These are phyloP conservation scores for Acromyrmex echinatior DNA, from an alignment of 1,140 invertebrate genomes.

Conservation along the genomic window DNA sequence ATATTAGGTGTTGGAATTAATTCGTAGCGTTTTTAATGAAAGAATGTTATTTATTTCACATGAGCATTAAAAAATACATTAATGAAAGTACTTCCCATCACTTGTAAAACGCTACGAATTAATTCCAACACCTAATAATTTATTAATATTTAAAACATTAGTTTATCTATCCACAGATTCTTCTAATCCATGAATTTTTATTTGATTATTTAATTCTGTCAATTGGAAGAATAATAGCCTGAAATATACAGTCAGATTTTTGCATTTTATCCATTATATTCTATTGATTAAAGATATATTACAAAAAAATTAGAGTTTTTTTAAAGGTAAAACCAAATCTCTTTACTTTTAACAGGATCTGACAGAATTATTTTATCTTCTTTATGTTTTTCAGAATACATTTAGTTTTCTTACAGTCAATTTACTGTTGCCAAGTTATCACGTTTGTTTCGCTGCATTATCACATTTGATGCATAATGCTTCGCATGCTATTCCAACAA, in stretches of 20 bases:
- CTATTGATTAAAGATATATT: neutral
- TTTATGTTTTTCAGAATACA: neutral
- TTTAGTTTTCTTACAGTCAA: neutral
- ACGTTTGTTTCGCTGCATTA: conserved; percentile 5
- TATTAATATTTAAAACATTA: neutral
- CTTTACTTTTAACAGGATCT: neutral
- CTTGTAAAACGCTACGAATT: too few species aligned
- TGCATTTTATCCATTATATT: neutral
- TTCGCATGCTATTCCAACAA: neutral
- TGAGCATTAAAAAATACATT: too few species aligned
- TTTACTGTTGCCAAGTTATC: neutral
- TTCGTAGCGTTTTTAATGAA: too few species aligned
- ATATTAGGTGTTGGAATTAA: too few species aligned
- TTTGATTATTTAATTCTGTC: neutral
- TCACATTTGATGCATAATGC: neutral
- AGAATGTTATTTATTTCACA: too few species aligned
- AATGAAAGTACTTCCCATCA: too few species aligned
- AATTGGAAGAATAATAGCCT: neutral
- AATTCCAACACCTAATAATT: too few species aligned
- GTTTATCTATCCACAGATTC: neutral
- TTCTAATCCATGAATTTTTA: neutral
- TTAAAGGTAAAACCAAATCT: neutral
- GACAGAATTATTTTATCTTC: neutral
- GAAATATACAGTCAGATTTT: neutral
- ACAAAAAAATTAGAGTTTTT: neutral